phyloP scores from a whole-genome alignment of 1,140 invertebrate species.

The Scylla paramamosain region DNA sequence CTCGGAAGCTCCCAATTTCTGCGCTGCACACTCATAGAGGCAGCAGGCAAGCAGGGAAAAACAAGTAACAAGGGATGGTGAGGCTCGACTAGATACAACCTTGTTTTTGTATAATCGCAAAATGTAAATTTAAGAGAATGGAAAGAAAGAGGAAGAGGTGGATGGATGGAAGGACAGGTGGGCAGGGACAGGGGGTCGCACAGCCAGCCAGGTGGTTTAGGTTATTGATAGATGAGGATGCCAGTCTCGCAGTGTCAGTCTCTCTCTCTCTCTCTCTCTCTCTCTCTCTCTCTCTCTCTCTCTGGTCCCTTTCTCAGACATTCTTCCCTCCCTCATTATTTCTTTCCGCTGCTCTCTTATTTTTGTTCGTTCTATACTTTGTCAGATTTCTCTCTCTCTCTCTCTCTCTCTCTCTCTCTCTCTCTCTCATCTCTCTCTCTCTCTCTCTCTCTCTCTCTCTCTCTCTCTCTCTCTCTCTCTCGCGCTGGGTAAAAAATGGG shows the following conservation, averaged over 20 bases:
- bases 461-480: slow-evolving; percentile 10
- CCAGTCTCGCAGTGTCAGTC: neutral
- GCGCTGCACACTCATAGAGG: neutral
- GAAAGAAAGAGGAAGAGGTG: neutral
- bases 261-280: neutral
- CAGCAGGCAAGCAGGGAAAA: neutral
- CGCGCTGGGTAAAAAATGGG: neutral
- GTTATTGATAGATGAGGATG: slow-evolving; percentile 2
- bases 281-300: neutral
- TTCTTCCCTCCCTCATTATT: neutral
- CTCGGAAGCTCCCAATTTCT: neutral
- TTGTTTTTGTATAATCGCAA: neutral
- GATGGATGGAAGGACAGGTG: neutral
- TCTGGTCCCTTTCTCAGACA: neutral
- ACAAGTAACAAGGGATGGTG: neutral
- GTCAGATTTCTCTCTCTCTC: slow-evolving; percentile 26
- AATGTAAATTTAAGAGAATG: neutral
- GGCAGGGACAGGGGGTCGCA: neutral
- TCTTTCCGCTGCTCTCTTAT: neutral
- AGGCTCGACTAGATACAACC: neutral
- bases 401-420: slow-evolving; percentile 48
- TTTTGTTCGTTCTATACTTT: neutral
- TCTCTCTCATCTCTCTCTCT: slow-evolving; percentile 47
- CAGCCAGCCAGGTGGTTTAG: neutral
- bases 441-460: slow-evolving; percentile 33